Percentiles rank a stretch among this genome's conserved stretches.
phyloP scores from a whole-genome alignment of 2,797 vertebrate genomes.

The Galagoides demidoff region DNA sequence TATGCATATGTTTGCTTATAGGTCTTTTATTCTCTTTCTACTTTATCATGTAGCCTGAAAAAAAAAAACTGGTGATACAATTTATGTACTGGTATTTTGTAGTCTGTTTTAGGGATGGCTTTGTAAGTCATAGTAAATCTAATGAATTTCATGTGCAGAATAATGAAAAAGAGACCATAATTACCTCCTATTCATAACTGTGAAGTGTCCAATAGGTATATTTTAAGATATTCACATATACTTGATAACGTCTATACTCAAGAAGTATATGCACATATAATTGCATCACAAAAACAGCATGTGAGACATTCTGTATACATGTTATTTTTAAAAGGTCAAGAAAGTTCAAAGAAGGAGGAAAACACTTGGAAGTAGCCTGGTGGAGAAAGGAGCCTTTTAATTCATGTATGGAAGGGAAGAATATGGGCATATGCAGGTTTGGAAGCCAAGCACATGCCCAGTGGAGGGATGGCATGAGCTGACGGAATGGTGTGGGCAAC shows the following conservation, averaged over 20 bases:
- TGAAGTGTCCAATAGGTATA: not conserved
- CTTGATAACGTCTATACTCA: not conserved
- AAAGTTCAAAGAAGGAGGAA: not conserved
- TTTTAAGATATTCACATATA: not conserved
- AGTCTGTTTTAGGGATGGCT: not conserved
- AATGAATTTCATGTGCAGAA: not conserved
- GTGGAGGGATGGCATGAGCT: fast-evolving
- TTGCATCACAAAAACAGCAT: not conserved
- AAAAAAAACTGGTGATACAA: not conserved
- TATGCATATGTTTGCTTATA: not conserved
- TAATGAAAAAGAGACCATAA: not conserved
- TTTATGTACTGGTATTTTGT: not conserved
- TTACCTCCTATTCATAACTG: not conserved
- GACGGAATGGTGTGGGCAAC: not conserved
- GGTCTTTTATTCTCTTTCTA: not conserved
- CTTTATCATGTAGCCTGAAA: not conserved
- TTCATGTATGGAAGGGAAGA: not conserved
- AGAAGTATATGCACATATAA: not conserved
- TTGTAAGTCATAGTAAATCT: not conserved
- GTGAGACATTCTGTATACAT: not conserved
- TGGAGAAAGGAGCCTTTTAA: not conserved
- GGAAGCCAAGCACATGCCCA: too few species aligned
- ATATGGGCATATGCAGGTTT: not conserved
- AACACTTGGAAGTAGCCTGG: not conserved
- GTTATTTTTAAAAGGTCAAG: not conserved